phyloP scores from a whole-genome alignment of 2,888 invertebrate species.

The Spodoptera littoralis region DNA sequence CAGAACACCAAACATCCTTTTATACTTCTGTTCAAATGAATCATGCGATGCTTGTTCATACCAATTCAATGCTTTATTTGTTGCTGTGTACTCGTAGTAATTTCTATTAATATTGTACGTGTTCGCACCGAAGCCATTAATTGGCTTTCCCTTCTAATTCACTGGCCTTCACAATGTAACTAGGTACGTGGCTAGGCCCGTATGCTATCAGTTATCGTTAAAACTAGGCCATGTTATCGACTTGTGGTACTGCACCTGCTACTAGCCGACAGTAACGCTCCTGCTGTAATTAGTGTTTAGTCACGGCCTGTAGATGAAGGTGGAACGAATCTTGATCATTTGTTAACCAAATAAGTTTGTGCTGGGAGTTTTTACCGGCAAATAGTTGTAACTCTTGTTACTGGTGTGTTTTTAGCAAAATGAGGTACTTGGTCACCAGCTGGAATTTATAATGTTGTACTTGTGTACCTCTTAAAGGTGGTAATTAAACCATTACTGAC shows the following conservation, averaged over 20 bases:
- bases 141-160: constrained; percentile 7
- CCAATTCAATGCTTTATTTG: constrained; percentile 1
- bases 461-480: too few species aligned
- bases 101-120: too few species aligned
- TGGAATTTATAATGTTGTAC: constrained; percentile 9
- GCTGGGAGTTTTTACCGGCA: constrained; percentile 7
- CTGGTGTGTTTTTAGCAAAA: constrained; percentile 29
- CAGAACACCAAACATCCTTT: constrained; percentile 23
- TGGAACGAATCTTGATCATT: constrained; percentile 59
- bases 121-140: too few species aligned
- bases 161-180: constrained; percentile 40
- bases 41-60: constrained; percentile 16
- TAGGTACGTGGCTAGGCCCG: constrained; percentile 24
- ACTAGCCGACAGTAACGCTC: constrained; percentile 39
- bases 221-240: constrained; percentile 73
- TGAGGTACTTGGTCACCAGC: constrained; percentile 19
- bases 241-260: constrained; percentile 62
- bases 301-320: constrained; percentile 48
- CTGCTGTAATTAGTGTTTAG: constrained; percentile 57
- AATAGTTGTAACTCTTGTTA: constrained; percentile 14
- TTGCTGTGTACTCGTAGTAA: too few species aligned
- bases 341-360: constrained; percentile 58
- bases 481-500: too few species aligned
- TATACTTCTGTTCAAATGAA: constrained; percentile 31
- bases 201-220: constrained; percentile 48